A percentile compares a stretch with the other conserved stretches of the same genome.
phyloP scores from a whole-genome alignment of 2,888 invertebrate genomes.

The Chymomyza caudatula region DNA sequence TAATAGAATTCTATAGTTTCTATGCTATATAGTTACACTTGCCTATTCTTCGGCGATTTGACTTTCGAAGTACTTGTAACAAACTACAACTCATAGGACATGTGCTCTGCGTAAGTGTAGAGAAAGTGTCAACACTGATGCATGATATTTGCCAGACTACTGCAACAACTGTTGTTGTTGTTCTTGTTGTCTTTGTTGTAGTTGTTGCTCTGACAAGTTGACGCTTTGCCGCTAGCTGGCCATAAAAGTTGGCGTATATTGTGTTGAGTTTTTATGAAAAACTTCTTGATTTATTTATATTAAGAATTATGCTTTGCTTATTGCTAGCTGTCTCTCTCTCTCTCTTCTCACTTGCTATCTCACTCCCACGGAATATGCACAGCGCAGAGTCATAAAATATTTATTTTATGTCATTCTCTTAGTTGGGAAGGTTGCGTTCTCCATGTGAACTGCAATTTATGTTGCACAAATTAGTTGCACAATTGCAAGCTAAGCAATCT shows the following conservation, averaged over 20 bases:
- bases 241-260: constrained; percentile 45
- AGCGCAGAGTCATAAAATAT: background rate
- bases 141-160: constrained; percentile 10
- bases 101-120: background rate
- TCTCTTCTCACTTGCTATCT: background rate
- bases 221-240: background rate
- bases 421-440: background rate
- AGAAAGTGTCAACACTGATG: constrained; percentile 28
- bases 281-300: constrained; percentile 52
- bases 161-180: background rate
- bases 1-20: no score
- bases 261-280: constrained; percentile 42
- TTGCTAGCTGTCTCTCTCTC: background rate
- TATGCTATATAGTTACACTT: no score
- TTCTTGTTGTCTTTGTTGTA: constrained; percentile 11
- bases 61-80: no score
- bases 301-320: constrained; percentile 30
- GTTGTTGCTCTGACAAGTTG: background rate
- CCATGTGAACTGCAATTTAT: background rate
- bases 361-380: background rate
- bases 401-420: background rate
- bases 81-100: no score
- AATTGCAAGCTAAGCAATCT: background rate
- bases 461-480: background rate
- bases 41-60: no score